phyloP scores from a whole-genome alignment of 2,797 vertebrate genomes.

The Sebastolobus alascanus region DNA sequence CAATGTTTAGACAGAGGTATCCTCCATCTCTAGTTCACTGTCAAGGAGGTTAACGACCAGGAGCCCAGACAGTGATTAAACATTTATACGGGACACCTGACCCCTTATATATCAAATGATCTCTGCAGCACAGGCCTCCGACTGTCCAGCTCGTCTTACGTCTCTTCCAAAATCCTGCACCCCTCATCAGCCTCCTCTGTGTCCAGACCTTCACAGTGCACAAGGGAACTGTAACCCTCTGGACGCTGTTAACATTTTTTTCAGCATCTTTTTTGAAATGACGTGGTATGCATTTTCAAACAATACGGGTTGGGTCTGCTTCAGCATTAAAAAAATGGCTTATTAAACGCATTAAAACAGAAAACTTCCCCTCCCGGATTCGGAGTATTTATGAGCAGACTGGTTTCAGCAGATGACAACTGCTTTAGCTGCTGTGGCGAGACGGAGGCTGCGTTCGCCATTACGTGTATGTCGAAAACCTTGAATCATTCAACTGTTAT shows the following conservation, averaged over 20 bases:
- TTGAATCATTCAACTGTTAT: constrained; percentile 58
- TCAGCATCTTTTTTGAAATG: constrained; percentile 52
- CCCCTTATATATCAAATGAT: constrained; percentile 76
- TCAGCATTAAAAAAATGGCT: constrained; percentile 46
- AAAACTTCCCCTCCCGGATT: constrained; percentile 52
- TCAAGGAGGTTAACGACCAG: constrained; percentile 77
- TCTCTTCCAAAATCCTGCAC: constrained; percentile 64
- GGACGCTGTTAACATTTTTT: constrained; percentile 34
- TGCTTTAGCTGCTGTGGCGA: constrained; percentile 65
- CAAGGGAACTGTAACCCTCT: constrained; percentile 67
- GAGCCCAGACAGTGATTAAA: constrained; percentile 82
- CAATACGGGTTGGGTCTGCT: constrained; percentile 23
- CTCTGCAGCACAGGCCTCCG: constrained; percentile 50
- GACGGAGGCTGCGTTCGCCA: constrained; percentile 56
- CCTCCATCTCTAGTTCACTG: constrained; percentile 53
- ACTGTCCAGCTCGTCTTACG: constrained; percentile 64
- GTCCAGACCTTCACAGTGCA: constrained; percentile 69
- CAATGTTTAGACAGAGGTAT: constrained; percentile 74
- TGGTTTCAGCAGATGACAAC: constrained; percentile 64
- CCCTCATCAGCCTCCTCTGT: constrained; percentile 63
- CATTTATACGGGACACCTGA: constrained; percentile 79
- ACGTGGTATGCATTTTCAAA: constrained; percentile 43
- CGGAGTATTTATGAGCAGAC: constrained; percentile 60
- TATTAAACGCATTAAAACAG: constrained; percentile 58
- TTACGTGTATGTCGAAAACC: constrained; percentile 49